These are phyloP conservation scores for Ursus arctos DNA, from an alignment of 2,113 vertebrate species.

Conservation along the genomic window DNA sequence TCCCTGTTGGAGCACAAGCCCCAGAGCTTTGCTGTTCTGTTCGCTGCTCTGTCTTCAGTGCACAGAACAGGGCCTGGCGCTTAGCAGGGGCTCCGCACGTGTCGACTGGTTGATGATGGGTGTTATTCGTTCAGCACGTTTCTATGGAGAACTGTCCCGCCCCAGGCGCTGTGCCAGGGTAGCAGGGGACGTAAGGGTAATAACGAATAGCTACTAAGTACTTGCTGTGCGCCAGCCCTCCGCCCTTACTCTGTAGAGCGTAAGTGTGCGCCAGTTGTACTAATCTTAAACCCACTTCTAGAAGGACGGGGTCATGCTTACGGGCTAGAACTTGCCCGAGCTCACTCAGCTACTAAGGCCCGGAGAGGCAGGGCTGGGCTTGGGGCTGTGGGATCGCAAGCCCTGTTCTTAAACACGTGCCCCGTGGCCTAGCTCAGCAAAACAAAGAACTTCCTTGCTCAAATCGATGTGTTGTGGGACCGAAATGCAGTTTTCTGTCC, in stretches of 20 bases:
- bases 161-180: not conserved
- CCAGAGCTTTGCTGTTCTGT: not conserved
- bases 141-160: not conserved
- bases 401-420: not conserved
- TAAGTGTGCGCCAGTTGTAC: not conserved
- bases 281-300: not conserved
- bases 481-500: not conserved
- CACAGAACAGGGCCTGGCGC: accelerated
- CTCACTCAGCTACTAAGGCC: not conserved
- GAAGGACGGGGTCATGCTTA: not conserved
- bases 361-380: not conserved
- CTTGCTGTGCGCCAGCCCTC: no score
- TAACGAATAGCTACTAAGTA: not conserved
- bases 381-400: not conserved
- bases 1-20: no score
- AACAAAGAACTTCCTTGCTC: not conserved
- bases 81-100: accelerated
- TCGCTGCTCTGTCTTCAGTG: accelerated
- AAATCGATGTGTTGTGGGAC: accelerated
- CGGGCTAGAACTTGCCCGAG: not conserved
- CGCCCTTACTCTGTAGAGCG: accelerated
- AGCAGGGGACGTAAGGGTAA: not conserved
- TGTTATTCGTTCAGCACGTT: accelerated
- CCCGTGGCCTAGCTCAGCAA: not conserved
- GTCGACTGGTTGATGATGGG: no score